Evolutionary conservation across 2,113 vertebrate species (phyloP).

Genomic region (Tachysurus vachellii): DNA sequence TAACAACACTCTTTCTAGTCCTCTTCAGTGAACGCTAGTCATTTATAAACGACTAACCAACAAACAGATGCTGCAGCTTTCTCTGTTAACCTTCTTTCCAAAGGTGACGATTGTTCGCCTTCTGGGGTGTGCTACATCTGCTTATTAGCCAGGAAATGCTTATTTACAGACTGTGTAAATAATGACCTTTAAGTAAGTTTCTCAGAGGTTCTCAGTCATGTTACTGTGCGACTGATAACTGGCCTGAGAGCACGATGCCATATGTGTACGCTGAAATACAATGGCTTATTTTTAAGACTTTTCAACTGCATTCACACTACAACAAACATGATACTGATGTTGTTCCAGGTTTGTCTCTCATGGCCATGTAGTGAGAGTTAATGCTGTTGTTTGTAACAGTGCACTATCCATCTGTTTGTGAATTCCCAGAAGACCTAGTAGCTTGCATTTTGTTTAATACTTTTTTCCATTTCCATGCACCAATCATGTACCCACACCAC

Average conservation of each 20-base stretch:
- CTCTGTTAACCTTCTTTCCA: not conserved
- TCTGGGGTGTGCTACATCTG: slow-evolving; percentile 65
- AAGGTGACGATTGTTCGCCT: slow-evolving; percentile 31
- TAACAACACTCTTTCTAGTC: not conserved
- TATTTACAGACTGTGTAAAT: slow-evolving; percentile 65
- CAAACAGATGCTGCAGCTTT: slow-evolving; percentile 3
- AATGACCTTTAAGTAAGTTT: slow-evolving; percentile 65
- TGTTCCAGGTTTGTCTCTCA: not conserved
- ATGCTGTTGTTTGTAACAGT: not conserved
- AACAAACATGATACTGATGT: not conserved
- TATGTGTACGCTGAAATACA: not conserved
- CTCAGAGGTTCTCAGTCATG: not conserved
- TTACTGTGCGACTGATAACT: not conserved
- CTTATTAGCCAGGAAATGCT: slow-evolving; percentile 66
- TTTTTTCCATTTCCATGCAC: not conserved
- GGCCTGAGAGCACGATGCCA: not conserved
- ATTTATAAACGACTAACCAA: not conserved
- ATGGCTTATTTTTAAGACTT: not conserved
- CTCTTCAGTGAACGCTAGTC: too few relatives aligned
- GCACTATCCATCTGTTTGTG: slow-evolving; percentile 4
- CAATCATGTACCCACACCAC: not conserved
- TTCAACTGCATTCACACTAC: not conserved
- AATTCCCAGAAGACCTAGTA: not conserved
- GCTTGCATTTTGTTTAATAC: not conserved
- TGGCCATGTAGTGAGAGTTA: not conserved